Base-by-base conservation (phyloP, 1,140 invertebrate genomes). In the Tetraneura akinire region DNA sequence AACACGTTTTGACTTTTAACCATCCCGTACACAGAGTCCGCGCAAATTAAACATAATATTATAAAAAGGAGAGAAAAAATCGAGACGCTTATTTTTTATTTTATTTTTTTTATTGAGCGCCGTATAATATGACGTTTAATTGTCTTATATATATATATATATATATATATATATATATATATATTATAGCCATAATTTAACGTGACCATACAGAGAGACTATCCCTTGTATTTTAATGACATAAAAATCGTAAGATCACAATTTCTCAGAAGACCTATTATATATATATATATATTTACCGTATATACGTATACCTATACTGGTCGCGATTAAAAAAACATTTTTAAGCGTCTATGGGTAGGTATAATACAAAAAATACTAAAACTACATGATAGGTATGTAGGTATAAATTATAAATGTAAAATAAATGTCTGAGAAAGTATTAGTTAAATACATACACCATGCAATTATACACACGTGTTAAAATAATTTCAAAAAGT, bases 1-100 rank as follows among this genome's bases (percentile, higher is more conserved):
- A 78, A 78, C 74, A 78, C 55, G 74, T 78, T 78, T 78, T 78
- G 45, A 78, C 74, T 78, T 26, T 74, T 74, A 74, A 37, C 49
- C n/a, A 16, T 4, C n/a, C n/a, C n/a, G n/a, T n/a, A n/a, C n/a
- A n/a, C n/a, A 23, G 32, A 71, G 68, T 23, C 45, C 68, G 68
- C 68, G 68, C 68, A 71, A 71, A 71, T 71, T 71, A 71, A 71
- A 71, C 29, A 26, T 29, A 23, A 51, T 21, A 49, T 23, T n/a
- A n/a, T n/a, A n/a, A n/a, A n/a, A n/a, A n/a, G n/a, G n/a, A n/a
- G 10, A 47, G 45, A 47, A 47, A 10, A n/a, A 71, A 14, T 16
- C 1, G 47, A 51, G 68, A 51, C 8, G 45, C 26, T n/a, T n/a
- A n/a, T 37, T 37, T 37, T 37, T 37, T 37, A 37, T 37, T 37